These are phyloP conservation scores for Zootoca vivipara DNA, from an alignment of 2,113 vertebrate genomes.

Conservation along the genomic window DNA sequence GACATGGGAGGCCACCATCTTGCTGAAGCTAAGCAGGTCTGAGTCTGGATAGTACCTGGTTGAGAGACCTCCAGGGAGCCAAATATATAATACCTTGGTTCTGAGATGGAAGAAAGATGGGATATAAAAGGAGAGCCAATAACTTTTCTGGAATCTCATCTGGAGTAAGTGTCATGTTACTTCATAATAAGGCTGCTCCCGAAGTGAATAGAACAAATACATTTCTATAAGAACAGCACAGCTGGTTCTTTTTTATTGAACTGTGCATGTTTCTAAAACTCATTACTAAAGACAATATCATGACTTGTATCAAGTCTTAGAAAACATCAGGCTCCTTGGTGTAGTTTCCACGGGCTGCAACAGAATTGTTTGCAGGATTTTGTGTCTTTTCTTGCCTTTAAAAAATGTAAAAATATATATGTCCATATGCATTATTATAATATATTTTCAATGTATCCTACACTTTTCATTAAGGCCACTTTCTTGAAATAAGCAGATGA, in stretches of 20 bases:
- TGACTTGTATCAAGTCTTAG: not conserved
- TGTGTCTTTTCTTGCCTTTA: not conserved
- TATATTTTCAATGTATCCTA: not conserved
- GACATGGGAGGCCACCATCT: no score
- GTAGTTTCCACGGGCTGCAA: not conserved
- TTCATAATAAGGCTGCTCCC: not conserved
- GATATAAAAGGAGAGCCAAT: not conserved
- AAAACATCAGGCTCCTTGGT: not conserved
- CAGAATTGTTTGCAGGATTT: not conserved
- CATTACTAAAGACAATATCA: not conserved
- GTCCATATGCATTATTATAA: rapidly evolving
- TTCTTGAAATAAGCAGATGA: not conserved
- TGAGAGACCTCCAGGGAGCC: no score
- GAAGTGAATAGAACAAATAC: not conserved
- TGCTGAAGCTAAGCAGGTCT: no score
- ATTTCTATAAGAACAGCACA: not conserved
- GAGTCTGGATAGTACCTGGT: no score
- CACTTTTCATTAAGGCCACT: not conserved
- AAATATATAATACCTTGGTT: no score
- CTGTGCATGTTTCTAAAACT: not conserved
- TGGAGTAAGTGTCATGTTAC: not conserved
- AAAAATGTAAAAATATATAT: not conserved
- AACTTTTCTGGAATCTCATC: not conserved
- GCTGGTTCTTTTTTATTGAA: not conserved
- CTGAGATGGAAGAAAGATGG: no score